Conservation (phyloP, 2,888 invertebrate species). For the Amphimallon solstitiale region DNA sequence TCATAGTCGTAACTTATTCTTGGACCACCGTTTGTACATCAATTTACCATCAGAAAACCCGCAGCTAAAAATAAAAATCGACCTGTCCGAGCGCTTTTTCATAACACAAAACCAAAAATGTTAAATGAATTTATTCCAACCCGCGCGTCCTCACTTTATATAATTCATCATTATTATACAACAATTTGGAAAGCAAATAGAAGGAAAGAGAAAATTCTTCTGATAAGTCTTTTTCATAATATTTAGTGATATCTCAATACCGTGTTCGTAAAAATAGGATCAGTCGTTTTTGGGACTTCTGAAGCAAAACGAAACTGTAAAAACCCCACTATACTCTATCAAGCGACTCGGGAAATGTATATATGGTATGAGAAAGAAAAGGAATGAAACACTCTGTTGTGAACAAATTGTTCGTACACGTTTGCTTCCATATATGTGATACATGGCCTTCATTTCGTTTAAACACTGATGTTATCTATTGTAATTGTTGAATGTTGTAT, state of each 20-base stretch:
- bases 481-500: conserved; percentile 21
- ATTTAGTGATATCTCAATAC: conserved; percentile 12
- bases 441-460: conserved; percentile 53
- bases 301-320: conserved; percentile 21
- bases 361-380: no score
- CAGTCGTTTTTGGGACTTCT: conserved; percentile 18
- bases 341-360: neutral
- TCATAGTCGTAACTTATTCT: no score
- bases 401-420: conserved; percentile 23
- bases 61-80: no score
- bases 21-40: no score
- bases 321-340: conserved; percentile 23
- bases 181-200: no score
- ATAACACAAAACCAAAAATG: no score
- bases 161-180: no score
- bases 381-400: conserved; percentile 13
- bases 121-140: no score
- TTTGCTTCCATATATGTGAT: conserved; percentile 60
- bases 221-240: neutral
- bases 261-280: conserved; percentile 12
- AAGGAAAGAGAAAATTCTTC: no score
- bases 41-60: no score
- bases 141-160: no score
- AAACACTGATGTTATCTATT: conserved; percentile 29
- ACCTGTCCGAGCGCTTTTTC: no score